phyloP scores from a whole-genome alignment of 1,140 invertebrate species.

The Drosophila sturtevanti region DNA sequence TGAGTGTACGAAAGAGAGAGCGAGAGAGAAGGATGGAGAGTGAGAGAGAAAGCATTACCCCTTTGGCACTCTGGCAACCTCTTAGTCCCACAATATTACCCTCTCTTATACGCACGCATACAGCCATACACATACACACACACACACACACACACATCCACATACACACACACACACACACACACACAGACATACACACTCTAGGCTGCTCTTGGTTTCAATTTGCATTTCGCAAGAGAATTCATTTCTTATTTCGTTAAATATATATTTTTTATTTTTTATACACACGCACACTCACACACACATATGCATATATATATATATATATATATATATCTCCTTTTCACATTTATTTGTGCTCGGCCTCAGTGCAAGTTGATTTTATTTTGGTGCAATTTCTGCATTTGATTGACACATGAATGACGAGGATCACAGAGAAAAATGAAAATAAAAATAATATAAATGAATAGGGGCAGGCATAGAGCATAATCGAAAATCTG shows the following conservation, averaged over 20 bases:
- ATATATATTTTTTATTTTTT: constrained; percentile 1
- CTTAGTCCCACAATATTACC: neutral
- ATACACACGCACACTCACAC: neutral
- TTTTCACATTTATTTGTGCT: neutral
- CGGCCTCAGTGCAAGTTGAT: constrained; percentile 31
- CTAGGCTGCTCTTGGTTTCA: constrained; percentile 35
- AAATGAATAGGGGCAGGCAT: neutral
- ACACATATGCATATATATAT: constrained; percentile 10
- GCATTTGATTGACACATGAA: constrained; percentile 51
- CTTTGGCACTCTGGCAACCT: constrained; percentile 8
- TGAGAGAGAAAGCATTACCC: neutral
- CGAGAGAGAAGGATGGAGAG: too few species aligned
- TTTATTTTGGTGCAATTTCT: constrained; percentile 26
- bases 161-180: neutral
- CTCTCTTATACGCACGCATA: neutral
- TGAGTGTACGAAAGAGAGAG: neutral
- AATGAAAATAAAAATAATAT: neutral
- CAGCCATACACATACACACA: neutral
- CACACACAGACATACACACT: neutral
- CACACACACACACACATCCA: neutral
- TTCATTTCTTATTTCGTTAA: constrained; percentile 17
- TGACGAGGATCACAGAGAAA: constrained; percentile 12
- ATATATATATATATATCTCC: too few species aligned
- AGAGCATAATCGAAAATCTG: neutral
- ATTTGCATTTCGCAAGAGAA: constrained; percentile 42